Evolutionary conservation across 2,888 invertebrate species (phyloP).

Genomic region (Entomobrya multifasciata): DNA sequence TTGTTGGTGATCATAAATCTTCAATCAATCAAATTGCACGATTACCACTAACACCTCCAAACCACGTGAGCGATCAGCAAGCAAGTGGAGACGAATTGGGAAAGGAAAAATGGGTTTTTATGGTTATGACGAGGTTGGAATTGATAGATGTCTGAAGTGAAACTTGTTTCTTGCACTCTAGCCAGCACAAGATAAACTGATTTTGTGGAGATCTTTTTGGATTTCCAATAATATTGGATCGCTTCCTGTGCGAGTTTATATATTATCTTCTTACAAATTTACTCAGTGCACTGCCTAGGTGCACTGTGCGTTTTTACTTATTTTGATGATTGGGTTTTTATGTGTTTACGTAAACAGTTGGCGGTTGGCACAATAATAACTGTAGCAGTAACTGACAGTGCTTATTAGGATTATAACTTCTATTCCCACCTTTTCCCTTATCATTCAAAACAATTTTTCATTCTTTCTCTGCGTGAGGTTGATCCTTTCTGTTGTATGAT

Average conservation of each 20-base stretch:
- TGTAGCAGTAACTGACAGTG: slow-evolving; percentile 39
- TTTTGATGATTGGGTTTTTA: background rate
- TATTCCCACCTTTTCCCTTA: slow-evolving; percentile 64
- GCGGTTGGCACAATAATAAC: background rate
- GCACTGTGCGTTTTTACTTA: background rate
- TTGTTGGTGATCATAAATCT: slow-evolving; percentile 73
- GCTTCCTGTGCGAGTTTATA: too few relatives aligned
- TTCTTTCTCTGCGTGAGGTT: slow-evolving; percentile 71
- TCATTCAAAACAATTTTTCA: slow-evolving; percentile 71
- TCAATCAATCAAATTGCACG: slow-evolving; percentile 75
- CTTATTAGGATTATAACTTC: slow-evolving; percentile 62
- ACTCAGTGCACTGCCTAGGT: background rate
- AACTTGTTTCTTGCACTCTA: too few relatives aligned
- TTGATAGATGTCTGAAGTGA: background rate
- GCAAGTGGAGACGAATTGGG: background rate
- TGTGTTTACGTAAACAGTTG: too few relatives aligned
- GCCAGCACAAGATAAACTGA: too few relatives aligned
- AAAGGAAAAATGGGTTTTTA: background rate
- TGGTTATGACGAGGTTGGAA: slow-evolving; percentile 1
- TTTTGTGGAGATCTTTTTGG: too few relatives aligned
- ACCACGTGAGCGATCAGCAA: slow-evolving; percentile 15
- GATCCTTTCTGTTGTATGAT: slow-evolving; percentile 53
- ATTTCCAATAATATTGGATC: too few relatives aligned
- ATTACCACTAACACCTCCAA: slow-evolving; percentile 46
- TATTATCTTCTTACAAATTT: too few relatives aligned